A percentile compares a stretch with the other conserved stretches of the same genome.
Conservation (phyloP, 2,797 vertebrate genomes). For the Phoebastria nigripes region DNA sequence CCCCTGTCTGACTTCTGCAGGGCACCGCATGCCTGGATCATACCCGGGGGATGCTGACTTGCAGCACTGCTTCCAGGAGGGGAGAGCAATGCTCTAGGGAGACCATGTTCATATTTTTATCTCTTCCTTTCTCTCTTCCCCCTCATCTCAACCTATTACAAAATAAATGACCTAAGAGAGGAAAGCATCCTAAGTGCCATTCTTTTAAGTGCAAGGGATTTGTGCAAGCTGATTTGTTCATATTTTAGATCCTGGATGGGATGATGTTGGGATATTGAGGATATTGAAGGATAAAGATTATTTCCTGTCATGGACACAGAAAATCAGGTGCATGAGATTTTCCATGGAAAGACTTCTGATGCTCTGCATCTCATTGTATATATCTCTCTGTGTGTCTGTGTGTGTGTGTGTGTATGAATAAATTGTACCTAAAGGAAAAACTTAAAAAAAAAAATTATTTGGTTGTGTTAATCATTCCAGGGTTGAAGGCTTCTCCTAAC, state of each 20-base stretch:
- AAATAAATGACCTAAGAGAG: background rate
- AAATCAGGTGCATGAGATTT: background rate
- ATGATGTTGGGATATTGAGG: background rate
- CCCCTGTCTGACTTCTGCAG: background rate
- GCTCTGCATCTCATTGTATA: background rate
- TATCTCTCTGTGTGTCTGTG: accelerated
- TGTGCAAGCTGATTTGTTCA: background rate
- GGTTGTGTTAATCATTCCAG: background rate
- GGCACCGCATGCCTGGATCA: background rate
- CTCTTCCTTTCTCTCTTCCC: background rate
- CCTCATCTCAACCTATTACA: background rate
- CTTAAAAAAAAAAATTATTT: background rate
- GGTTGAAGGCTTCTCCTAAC: background rate
- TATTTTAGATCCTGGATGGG: background rate
- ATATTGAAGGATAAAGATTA: background rate
- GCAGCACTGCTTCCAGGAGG: background rate
- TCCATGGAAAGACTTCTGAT: background rate
- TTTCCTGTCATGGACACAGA: background rate
- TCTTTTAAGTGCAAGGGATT: background rate
- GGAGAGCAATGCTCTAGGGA: background rate
- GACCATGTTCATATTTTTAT: background rate
- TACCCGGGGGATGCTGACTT: background rate
- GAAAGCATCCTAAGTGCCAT: background rate
- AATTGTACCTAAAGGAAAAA: background rate
- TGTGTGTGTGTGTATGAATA: background rate